Conservation (phyloP, 2,113 vertebrate genomes). For the Apus apus region DNA sequence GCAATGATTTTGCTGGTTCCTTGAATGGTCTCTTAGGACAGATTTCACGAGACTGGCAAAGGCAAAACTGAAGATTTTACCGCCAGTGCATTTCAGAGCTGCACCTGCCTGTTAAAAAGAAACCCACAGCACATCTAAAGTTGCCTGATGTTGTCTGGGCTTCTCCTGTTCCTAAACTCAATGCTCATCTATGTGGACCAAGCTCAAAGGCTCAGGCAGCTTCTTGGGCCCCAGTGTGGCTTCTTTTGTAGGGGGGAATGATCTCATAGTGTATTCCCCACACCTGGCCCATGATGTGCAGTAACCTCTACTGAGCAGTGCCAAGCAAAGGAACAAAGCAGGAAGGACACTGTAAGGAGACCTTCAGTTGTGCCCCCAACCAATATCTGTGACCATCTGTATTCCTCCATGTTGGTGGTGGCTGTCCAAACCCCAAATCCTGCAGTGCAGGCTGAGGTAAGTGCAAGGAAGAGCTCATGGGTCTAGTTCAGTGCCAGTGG, state of each 20-base stretch:
- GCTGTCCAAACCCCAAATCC: background rate
- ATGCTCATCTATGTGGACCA: fast-evolving
- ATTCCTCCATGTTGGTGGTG: background rate
- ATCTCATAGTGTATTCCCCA: background rate
- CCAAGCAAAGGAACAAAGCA: background rate
- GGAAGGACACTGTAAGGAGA: background rate
- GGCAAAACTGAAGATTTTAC: conserved; percentile 8
- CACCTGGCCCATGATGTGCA: background rate
- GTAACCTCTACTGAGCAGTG: background rate
- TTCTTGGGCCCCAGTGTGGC: fast-evolving
- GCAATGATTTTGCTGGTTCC: background rate
- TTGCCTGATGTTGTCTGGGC: background rate
- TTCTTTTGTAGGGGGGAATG: background rate
- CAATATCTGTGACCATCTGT: background rate
- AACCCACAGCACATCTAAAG: background rate
- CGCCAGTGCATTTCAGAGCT: background rate
- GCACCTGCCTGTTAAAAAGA: background rate
- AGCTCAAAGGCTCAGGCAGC: background rate
- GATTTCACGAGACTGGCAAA: background rate
- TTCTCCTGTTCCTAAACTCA: background rate
- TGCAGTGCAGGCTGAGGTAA: background rate
- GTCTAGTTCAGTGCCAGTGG: background rate
- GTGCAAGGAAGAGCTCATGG: background rate
- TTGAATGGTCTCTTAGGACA: background rate
- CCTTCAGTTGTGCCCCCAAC: background rate